Evolutionary conservation across 2,888 invertebrate species (phyloP).

Genomic region (Camptogramma bilineatum): DNA sequence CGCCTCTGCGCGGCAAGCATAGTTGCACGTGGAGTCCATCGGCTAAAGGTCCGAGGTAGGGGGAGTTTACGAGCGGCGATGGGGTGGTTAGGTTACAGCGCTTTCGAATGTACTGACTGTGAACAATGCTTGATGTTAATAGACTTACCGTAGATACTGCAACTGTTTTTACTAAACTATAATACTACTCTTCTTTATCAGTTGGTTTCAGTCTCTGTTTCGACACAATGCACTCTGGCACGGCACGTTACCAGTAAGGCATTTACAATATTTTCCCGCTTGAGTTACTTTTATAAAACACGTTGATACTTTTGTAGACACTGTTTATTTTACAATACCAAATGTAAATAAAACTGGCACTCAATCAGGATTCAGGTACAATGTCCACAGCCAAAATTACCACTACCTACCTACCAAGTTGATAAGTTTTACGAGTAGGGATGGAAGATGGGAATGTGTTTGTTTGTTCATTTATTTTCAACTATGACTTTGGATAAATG

Average conservation of each 20-base stretch:
- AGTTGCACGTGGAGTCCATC: background rate
- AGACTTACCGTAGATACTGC: constrained; percentile 14
- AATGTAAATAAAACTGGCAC: background rate
- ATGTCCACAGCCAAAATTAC: constrained; percentile 1
- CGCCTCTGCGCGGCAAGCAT: background rate
- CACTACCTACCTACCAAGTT: background rate
- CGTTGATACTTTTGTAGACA: background rate
- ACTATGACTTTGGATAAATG: too few species aligned
- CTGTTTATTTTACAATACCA: background rate
- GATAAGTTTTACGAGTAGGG: too few species aligned
- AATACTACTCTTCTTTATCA: constrained; percentile 19
- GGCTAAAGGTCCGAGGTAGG: constrained; percentile 1
- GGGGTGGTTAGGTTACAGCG: constrained; percentile 3
- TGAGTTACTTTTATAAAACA: constrained; percentile 6
- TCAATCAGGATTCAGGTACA: background rate
- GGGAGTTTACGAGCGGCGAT: background rate
- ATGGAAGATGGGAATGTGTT: too few species aligned
- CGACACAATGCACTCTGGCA: constrained; percentile 33
- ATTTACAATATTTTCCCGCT: constrained; percentile 24
- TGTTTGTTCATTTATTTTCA: too few species aligned
- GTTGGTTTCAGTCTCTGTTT: constrained; percentile 30
- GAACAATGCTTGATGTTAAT: constrained; percentile 18
- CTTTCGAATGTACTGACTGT: background rate
- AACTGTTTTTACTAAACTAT: constrained; percentile 3
- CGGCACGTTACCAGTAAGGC: constrained; percentile 33